Conservation (phyloP, 1,140 invertebrate species). For the Bicyclus anynana region DNA sequence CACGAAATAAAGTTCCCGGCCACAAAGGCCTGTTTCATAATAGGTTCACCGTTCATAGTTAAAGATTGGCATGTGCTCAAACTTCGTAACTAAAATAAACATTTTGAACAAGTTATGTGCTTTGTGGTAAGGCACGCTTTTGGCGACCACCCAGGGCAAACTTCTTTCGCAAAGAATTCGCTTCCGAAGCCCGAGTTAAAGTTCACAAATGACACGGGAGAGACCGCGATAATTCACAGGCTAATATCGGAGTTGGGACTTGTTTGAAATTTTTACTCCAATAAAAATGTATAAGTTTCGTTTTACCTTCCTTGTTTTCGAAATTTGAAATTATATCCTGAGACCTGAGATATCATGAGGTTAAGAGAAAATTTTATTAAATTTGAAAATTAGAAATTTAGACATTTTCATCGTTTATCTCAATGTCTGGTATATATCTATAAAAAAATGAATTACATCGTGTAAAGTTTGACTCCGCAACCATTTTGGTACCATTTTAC, state of each 20-base stretch:
- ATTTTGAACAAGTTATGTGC: slow-evolving; percentile 30
- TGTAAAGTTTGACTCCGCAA: too few species aligned
- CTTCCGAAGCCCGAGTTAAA: slow-evolving; percentile 35
- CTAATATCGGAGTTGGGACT: slow-evolving; percentile 67
- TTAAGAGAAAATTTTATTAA: too few species aligned
- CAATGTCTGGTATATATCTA: too few species aligned
- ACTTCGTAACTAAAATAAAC: slow-evolving; percentile 25
- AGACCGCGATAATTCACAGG: slow-evolving; percentile 69
- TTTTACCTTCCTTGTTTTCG: slow-evolving; percentile 33
- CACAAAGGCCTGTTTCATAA: neutral
- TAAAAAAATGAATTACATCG: too few species aligned
- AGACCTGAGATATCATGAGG: neutral
- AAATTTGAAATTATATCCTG: neutral
- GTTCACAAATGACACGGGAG: slow-evolving; percentile 68
- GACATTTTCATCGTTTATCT: too few species aligned
- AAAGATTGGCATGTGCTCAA: slow-evolving; percentile 18
- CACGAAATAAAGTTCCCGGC: neutral
- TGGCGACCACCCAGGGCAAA: slow-evolving; percentile 43
- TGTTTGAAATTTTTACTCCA: slow-evolving; percentile 60
- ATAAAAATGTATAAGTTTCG: slow-evolving; percentile 47
- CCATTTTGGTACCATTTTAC: too few species aligned
- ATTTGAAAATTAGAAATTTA: too few species aligned
- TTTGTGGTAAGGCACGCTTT: slow-evolving; percentile 25
- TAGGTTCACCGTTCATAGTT: slow-evolving; percentile 9
- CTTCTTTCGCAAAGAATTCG: slow-evolving; percentile 38